A percentile compares a stretch with the other conserved stretches of the same genome.
Evolutionary conservation across 1,140 invertebrate species (phyloP).

Genomic region (Drosophila fuyamai): DNA sequence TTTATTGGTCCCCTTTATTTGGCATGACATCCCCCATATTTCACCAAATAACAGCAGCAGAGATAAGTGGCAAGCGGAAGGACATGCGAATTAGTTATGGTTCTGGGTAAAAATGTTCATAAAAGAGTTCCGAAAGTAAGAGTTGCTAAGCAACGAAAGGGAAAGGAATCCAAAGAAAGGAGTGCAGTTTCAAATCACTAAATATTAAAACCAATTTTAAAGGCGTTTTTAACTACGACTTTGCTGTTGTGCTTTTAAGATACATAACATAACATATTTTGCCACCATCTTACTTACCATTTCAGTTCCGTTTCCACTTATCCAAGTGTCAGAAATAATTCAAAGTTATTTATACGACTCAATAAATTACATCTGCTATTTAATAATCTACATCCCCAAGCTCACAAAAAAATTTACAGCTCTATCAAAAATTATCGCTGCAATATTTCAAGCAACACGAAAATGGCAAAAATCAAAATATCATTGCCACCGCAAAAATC

Average conservation of each 20-base stretch:
- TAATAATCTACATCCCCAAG: conserved; percentile 1
- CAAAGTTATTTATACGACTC: neutral
- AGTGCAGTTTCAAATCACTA: no score
- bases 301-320: neutral
- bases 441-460: conserved; percentile 18
- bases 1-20: conserved; percentile 77
- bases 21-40: conserved; percentile 66
- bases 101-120: neutral
- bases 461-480: conserved; percentile 31
- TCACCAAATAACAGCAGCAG: conserved; percentile 42
- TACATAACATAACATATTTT: neutral
- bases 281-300: neutral
- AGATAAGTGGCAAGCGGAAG: conserved; percentile 72
- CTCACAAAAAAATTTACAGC: conserved; percentile 19
- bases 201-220: no score
- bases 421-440: conserved; percentile 31
- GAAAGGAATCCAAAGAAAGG: neutral
- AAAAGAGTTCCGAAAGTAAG: conserved; percentile 7
- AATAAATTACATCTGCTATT: conserved; percentile 20
- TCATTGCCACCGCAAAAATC: conserved; percentile 51
- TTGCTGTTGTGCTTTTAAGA: no score
- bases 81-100: conserved; percentile 71
- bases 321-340: conserved; percentile 1
- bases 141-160: neutral
- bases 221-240: no score